Percentiles rank a stretch among this genome's conserved stretches.
Conservation (phyloP, 2,113 vertebrate genomes). For the Nesoenas mayeri region DNA sequence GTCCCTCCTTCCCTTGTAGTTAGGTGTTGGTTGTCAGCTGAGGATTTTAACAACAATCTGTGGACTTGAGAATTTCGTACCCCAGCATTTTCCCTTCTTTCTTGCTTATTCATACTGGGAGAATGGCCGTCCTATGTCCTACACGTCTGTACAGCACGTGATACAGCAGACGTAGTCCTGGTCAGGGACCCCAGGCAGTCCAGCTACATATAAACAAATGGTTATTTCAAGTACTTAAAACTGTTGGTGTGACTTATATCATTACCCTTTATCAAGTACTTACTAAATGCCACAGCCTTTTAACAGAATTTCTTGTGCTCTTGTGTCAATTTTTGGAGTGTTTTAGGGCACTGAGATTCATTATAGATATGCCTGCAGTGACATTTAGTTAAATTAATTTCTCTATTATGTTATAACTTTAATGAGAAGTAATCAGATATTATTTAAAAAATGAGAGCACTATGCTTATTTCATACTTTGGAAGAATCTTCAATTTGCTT, state of each 20-base stretch:
- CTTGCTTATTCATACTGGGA: not conserved
- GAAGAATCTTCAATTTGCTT: not conserved
- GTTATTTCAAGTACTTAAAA: not conserved
- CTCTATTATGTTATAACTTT: slow-evolving; percentile 31
- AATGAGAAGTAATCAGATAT: slow-evolving; percentile 4
- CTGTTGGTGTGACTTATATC: not conserved
- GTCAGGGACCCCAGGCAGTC: not conserved
- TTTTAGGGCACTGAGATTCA: slow-evolving; percentile 27
- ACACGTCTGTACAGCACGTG: not conserved
- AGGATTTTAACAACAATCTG: not conserved
- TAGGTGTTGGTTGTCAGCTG: not conserved
- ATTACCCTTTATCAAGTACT: not conserved
- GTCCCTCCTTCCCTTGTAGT: not conserved
- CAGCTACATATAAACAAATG: not conserved
- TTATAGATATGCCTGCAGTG: slow-evolving; percentile 15
- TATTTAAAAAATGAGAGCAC: not conserved
- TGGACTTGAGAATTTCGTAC: not conserved
- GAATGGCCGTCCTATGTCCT: too few species aligned
- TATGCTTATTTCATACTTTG: not conserved
- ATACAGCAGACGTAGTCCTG: not conserved
- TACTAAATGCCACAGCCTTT: slow-evolving; percentile 31
- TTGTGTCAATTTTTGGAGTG: slow-evolving; percentile 11
- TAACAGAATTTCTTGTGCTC: not conserved
- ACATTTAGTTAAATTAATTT: slow-evolving; percentile 57
- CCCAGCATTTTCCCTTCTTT: not conserved